These are phyloP conservation scores for Pyrocephalus nanus DNA, from an alignment of 2,797 vertebrate species.

Conservation along the genomic window DNA sequence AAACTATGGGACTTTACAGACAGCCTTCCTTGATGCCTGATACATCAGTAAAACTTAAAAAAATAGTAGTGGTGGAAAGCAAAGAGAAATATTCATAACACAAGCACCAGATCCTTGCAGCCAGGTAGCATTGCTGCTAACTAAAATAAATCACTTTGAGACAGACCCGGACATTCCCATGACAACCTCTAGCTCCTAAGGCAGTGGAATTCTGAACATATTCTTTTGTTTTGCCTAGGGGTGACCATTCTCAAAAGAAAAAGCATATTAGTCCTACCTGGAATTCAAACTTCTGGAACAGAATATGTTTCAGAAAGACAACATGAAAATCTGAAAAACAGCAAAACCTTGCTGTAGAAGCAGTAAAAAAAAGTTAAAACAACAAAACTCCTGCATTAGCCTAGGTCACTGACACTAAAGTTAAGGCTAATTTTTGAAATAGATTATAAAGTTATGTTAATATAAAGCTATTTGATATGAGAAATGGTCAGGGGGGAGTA, in stretches of 20 bases:
- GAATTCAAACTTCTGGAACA: not conserved
- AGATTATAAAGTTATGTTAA: not conserved
- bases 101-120: not conserved
- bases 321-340: not conserved
- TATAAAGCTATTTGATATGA: not conserved
- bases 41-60: not conserved
- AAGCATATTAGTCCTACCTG: not conserved
- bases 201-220: not conserved
- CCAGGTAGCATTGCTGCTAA: not conserved
- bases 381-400: not conserved
- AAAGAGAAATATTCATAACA: not conserved
- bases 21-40: not conserved
- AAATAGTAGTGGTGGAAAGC: not conserved
- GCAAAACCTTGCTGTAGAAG: not conserved
- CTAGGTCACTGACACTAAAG: not conserved
- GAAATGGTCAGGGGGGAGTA: not conserved
- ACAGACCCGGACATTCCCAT: slow-evolving; percentile 9
- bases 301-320: not conserved
- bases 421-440: not conserved
- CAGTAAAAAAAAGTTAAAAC: not conserved
- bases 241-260: slow-evolving; percentile 12
- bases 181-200: slow-evolving; percentile 7
- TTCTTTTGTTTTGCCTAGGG: not conserved
- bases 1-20: not conserved
- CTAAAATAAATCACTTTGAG: slow-evolving; percentile 26